Percentiles rank a stretch among this genome's conserved stretches.
Evolutionary conservation across 2,797 vertebrate species (phyloP).

Genomic region (Choloepus didactylus): DNA sequence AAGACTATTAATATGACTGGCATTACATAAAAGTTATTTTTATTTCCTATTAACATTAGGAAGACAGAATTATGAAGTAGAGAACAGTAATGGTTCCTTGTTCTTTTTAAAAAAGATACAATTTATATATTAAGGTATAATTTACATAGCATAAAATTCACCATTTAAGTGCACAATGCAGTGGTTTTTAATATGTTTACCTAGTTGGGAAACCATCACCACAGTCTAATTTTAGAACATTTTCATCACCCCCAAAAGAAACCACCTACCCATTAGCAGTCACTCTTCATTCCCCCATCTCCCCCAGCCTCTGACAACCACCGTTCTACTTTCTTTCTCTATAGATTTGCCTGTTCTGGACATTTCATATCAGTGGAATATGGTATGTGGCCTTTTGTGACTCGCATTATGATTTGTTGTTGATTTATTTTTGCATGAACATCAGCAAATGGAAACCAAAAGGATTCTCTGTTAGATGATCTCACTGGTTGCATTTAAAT

Average conservation of each 20-base stretch:
- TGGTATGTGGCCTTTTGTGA: not conserved
- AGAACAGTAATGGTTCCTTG: not conserved
- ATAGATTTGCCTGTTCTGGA: not conserved
- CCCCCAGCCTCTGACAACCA: not conserved
- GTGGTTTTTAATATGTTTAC: not conserved
- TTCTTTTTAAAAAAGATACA: not conserved
- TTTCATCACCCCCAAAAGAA: not conserved
- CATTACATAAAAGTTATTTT: not conserved
- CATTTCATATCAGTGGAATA: slow-evolving; percentile 17
- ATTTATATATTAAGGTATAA: not conserved
- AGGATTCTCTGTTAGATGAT: slow-evolving; percentile 18
- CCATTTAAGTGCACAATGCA: not conserved
- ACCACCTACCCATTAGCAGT: not conserved
- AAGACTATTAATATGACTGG: not conserved
- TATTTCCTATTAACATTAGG: not conserved
- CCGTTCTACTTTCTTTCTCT: not conserved
- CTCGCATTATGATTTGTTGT: not conserved
- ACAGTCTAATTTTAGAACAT: not conserved
- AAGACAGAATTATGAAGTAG: not conserved
- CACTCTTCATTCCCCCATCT: not conserved
- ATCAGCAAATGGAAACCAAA: slow-evolving; percentile 27
- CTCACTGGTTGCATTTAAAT: not conserved
- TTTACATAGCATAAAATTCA: slow-evolving; percentile 8
- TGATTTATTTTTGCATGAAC: slow-evolving; percentile 9
- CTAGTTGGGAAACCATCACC: not conserved